A percentile compares a stretch with the other conserved stretches of the same genome.
Conservation (phyloP, 2,888 invertebrate genomes). For the Limnephilus auricula region DNA sequence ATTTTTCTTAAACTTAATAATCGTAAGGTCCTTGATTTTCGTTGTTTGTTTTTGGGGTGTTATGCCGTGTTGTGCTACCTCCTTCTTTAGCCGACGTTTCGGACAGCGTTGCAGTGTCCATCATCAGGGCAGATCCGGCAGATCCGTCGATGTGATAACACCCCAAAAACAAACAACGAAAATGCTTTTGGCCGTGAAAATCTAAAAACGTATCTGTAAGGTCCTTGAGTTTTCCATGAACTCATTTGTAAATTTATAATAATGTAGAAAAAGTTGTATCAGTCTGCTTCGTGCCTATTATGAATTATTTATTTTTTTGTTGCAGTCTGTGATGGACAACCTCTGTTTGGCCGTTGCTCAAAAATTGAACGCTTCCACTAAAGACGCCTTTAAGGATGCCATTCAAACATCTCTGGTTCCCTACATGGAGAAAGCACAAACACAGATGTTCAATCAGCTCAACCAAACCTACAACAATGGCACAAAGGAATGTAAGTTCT, state of each 20-base stretch:
- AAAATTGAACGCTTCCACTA: constrained; percentile 85
- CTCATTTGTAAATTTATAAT: neutral
- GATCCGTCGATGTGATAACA: no score
- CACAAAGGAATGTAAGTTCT: constrained; percentile 89
- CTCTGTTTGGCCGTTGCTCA: constrained; percentile 83
- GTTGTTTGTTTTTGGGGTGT: no score
- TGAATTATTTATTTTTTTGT: constrained; percentile 60
- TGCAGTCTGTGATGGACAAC: constrained; percentile 85
- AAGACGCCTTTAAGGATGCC: constrained; percentile 87
- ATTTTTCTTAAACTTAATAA: neutral
- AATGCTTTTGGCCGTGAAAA: no score
- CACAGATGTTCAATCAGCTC: constrained; percentile 92
- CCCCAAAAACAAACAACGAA: no score
- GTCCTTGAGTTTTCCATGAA: neutral
- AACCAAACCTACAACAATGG: constrained; percentile 93
- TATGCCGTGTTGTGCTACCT: no score
- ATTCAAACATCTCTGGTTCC: constrained; percentile 88
- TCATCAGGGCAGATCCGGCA: no score
- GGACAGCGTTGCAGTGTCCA: no score
- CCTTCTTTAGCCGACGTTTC: no score
- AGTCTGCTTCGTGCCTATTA: neutral
- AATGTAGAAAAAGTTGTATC: constrained; percentile 48
- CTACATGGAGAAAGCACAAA: constrained; percentile 90
- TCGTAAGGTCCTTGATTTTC: neutral
- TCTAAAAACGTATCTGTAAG: no score